Evolutionary conservation across 2,113 vertebrate genomes (phyloP).

Genomic region (Recurvirostra avosetta): DNA sequence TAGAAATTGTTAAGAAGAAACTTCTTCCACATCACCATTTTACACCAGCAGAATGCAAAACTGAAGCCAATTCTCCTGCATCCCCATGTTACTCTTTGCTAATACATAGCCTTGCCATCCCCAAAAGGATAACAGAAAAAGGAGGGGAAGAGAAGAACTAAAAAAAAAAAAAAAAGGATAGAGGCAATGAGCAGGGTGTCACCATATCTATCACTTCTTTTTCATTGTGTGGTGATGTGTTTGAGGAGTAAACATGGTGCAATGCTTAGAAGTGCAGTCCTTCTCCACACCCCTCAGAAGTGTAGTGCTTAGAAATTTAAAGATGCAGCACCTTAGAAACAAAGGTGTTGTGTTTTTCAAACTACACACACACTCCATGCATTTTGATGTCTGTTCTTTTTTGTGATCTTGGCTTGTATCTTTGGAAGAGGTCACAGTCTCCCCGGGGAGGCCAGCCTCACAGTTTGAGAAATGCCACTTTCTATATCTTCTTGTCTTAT

Average conservation of each 20-base stretch:
- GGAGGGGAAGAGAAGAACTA: neutral
- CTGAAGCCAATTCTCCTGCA: too few relatives aligned
- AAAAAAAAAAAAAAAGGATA: neutral
- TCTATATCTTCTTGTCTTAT: neutral
- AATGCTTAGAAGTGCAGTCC: neutral
- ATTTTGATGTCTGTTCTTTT: neutral
- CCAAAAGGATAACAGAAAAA: neutral
- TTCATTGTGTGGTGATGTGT: neutral
- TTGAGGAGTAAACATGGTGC: neutral
- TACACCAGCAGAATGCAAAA: neutral
- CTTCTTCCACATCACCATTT: neutral
- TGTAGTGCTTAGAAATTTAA: neutral
- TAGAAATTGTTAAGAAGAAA: neutral
- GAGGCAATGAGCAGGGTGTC: neutral
- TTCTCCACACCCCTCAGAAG: neutral
- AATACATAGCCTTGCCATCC: neutral
- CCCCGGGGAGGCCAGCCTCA: neutral
- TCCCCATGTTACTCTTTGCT: too few relatives aligned
- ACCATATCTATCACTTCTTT: neutral
- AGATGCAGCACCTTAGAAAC: neutral
- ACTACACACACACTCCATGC: neutral
- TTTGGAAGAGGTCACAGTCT: neutral
- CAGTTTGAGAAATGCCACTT: neutral
- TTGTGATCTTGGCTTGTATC: neutral
- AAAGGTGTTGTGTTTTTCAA: neutral